Percentiles rank a stretch among this genome's conserved stretches.
Conservation (phyloP, 2,113 vertebrate genomes). For the Aegotheles bennettii region DNA sequence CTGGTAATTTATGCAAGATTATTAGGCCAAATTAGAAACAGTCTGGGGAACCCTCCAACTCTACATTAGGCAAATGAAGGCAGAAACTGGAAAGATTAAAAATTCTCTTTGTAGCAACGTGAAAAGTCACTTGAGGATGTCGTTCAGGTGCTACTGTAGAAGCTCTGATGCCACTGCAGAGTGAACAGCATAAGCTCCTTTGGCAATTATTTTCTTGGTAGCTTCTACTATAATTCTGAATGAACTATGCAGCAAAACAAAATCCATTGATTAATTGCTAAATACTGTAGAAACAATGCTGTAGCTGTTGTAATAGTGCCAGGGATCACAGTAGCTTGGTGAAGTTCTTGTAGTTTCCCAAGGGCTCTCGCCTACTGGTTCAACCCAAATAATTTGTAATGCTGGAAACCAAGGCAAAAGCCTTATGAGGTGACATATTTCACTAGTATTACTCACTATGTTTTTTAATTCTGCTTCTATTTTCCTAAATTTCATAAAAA, state of each 20-base stretch:
- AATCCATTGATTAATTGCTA: neutral
- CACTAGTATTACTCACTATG: neutral
- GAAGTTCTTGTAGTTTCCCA: neutral
- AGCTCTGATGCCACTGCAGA: neutral
- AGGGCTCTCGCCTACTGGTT: neutral
- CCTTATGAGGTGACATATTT: neutral
- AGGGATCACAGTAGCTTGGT: neutral
- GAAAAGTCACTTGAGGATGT: neutral
- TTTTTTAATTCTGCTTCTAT: neutral
- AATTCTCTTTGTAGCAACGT: neutral
- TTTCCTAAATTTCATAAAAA: neutral
- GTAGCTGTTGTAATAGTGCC: neutral
- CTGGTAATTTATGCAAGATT: slow-evolving; percentile 44
- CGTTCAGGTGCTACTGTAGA: neutral
- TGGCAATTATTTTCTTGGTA: neutral
- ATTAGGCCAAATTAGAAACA: slow-evolving; percentile 30
- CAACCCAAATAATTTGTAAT: neutral
- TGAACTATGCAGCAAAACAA: neutral
- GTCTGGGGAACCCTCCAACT: slow-evolving; percentile 1
- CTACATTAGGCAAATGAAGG: slow-evolving; percentile 3
- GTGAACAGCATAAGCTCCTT: neutral
- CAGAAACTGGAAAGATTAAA: neutral
- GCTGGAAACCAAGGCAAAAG: neutral
- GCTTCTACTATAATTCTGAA: neutral
- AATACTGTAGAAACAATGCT: neutral